A percentile compares a stretch with the other conserved stretches of the same genome.
These are phyloP conservation scores for Danionella cerebrum DNA, from an alignment of 2,113 vertebrate species.

Conservation along the genomic window DNA sequence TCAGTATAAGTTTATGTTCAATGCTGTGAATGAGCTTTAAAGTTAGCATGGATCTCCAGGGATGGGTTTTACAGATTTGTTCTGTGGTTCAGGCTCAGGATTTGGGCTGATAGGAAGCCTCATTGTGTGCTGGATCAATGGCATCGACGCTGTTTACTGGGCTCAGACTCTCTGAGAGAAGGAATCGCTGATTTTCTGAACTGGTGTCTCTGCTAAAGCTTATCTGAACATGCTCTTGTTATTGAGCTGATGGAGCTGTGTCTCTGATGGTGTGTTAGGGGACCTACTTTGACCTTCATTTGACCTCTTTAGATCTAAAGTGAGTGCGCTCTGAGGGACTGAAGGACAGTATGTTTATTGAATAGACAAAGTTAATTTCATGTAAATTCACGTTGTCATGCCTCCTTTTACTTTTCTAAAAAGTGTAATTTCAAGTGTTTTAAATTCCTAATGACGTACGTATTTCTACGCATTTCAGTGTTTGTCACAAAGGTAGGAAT, in stretches of 20 bases:
- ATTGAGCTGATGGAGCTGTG: background rate
- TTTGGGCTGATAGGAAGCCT: background rate
- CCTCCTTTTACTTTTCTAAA: too few species aligned
- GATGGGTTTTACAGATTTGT: background rate
- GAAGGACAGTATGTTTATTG: too few species aligned
- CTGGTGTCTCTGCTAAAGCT: background rate
- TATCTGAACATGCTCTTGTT: background rate
- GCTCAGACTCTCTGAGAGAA: background rate
- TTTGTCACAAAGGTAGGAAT: too few species aligned
- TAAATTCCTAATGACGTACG: too few species aligned
- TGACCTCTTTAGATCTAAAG: too few species aligned
- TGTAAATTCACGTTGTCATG: too few species aligned
- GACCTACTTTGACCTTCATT: background rate
- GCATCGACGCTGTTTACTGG: background rate
- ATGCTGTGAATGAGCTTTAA: background rate
- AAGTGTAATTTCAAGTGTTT: too few species aligned
- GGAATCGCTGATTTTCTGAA: background rate
- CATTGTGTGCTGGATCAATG: slow-evolving; percentile 13
- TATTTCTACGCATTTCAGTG: too few species aligned
- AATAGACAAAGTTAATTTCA: too few species aligned
- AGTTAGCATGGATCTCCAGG: background rate
- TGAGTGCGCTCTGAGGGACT: too few species aligned
- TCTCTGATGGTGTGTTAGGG: background rate
- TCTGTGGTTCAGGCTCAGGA: background rate
- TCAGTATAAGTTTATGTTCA: too few species aligned